These are phyloP conservation scores for Leptinotarsa defecta DNA, from an alignment of 1,140 invertebrate genomes.

Conservation along the genomic window DNA sequence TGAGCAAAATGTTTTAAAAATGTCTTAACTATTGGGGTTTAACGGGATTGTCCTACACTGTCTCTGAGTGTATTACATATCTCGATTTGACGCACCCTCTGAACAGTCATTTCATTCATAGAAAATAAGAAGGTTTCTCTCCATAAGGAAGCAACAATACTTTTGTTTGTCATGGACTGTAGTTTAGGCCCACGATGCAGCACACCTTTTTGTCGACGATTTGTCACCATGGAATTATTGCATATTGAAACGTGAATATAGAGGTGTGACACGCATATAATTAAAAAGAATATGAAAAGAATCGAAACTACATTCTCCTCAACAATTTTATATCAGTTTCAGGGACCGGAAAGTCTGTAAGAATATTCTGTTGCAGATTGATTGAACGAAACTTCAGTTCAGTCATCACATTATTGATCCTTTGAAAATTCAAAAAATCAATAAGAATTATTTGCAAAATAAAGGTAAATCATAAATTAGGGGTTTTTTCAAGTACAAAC, in stretches of 20 bases:
- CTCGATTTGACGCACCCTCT: neutral
- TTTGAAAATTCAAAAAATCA: no score
- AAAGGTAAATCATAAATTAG: no score
- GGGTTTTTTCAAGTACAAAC: no score
- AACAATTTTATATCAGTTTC: neutral
- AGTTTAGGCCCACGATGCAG: neutral
- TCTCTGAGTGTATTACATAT: no score
- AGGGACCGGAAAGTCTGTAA: no score
- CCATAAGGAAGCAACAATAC: neutral
- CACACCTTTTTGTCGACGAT: neutral
- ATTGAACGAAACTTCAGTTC: no score
- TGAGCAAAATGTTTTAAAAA: no score
- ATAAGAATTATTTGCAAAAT: accelerated
- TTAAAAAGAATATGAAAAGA: neutral
- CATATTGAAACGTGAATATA: neutral
- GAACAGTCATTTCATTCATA: neutral
- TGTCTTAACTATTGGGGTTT: no score
- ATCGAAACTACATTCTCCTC: neutral
- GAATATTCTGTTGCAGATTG: no score
- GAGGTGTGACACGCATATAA: neutral
- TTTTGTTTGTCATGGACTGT: neutral
- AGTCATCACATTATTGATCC: no score
- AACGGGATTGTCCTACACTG: no score
- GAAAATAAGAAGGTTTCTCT: neutral
- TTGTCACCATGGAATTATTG: neutral